Evolutionary conservation across 1,140 invertebrate species (phyloP).

Genomic region (Dryas iulia): DNA sequence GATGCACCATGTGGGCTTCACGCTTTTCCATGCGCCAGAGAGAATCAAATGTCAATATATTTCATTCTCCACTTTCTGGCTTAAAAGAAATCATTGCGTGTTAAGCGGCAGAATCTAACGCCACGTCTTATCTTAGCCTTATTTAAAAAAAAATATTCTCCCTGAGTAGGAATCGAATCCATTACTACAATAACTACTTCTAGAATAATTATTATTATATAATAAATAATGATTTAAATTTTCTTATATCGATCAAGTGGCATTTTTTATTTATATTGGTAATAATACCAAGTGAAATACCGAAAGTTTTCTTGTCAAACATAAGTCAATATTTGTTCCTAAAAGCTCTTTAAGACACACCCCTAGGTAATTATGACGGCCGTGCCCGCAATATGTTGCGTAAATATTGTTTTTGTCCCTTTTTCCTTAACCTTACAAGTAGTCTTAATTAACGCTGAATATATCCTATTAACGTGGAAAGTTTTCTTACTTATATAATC

Average conservation of each 20-base stretch:
- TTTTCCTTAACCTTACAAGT: conserved; percentile 2
- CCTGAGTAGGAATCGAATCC: too few species aligned
- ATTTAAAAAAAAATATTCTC: too few species aligned
- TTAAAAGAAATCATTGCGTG: too few species aligned
- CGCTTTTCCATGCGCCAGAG: too few species aligned
- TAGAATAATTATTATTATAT: too few species aligned
- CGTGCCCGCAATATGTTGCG: conserved; percentile 6
- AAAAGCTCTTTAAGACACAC: conserved; percentile 2
- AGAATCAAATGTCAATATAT: too few species aligned
- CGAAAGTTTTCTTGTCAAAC: not conserved
- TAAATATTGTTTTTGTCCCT: conserved; percentile 17
- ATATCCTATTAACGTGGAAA: not conserved
- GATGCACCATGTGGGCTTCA: too few species aligned
- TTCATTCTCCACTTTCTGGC: too few species aligned
- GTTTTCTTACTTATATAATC: not conserved
- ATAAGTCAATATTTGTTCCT: conserved; percentile 11
- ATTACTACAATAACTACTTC: too few species aligned
- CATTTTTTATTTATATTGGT: not conserved
- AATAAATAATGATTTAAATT: too few species aligned
- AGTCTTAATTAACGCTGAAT: not conserved
- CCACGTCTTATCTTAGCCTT: too few species aligned
- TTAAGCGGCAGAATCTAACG: too few species aligned
- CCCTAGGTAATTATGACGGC: conserved; percentile 2
- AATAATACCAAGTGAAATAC: not conserved
- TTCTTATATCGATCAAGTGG: not conserved